phyloP scores from a whole-genome alignment of 2,113 vertebrate species.

The Caretta caretta region DNA sequence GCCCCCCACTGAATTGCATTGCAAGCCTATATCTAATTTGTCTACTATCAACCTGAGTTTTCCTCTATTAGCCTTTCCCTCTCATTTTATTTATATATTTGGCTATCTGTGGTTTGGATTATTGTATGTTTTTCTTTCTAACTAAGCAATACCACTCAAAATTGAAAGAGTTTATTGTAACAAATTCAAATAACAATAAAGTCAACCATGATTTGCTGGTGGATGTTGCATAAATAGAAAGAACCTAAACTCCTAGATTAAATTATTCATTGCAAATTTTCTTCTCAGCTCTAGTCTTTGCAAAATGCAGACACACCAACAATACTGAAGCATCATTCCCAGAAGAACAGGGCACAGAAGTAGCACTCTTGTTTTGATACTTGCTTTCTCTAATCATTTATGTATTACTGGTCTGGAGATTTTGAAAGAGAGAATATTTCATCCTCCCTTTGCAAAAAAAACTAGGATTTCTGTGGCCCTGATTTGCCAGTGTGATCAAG shows the following conservation, averaged over 20 bases:
- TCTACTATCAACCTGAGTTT: not conserved
- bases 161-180: not conserved
- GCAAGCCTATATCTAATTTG: not conserved
- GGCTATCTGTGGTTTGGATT: not conserved
- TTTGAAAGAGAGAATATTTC: not conserved
- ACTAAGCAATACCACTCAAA: not conserved
- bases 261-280: conserved; percentile 3
- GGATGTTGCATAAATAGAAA: conserved; percentile 15
- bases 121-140: not conserved
- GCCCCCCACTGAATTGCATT: not conserved
- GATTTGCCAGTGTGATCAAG: not conserved
- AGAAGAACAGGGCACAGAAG: conserved; percentile 38
- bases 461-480: accelerated
- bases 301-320: not conserved
- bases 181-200: not conserved
- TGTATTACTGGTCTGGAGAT: not conserved
- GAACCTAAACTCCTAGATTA: not conserved
- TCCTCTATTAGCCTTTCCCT: not conserved
- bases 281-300: not conserved
- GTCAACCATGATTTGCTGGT: not conserved
- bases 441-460: not conserved
- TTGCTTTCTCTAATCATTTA: conserved; percentile 12
- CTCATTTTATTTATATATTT: not conserved
- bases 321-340: conserved; percentile 18
- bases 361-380: conserved; percentile 29